A percentile compares a stretch with the other conserved stretches of the same genome.
Conservation (phyloP, 1,140 invertebrate genomes). For the Cyclina sinensis region DNA sequence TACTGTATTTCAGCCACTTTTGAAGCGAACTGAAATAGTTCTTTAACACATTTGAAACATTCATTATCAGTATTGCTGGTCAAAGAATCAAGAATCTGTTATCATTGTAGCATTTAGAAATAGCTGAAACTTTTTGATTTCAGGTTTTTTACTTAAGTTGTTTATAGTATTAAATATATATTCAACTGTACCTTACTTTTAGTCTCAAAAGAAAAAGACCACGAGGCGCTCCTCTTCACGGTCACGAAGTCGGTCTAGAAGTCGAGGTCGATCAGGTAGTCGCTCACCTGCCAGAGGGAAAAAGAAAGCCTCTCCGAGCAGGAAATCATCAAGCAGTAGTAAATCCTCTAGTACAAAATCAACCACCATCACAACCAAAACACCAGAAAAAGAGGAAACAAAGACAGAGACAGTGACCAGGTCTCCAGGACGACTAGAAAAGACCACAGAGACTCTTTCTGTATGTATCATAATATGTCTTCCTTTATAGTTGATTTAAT, state of each 20-base stretch:
- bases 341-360: background rate
- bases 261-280: background rate
- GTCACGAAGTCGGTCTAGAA: background rate
- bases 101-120: too few species aligned
- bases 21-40: too few species aligned
- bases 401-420: constrained; percentile 45
- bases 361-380: background rate
- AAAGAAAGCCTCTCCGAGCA: background rate
- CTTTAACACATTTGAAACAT: too few species aligned
- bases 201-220: constrained; percentile 31
- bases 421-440: constrained; percentile 36
- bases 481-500: too few species aligned
- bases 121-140: background rate
- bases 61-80: too few species aligned
- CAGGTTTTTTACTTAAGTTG: background rate
- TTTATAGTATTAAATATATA: too few species aligned
- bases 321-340: background rate
- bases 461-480: constrained; percentile 5
- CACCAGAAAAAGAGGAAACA: constrained; percentile 11
- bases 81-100: too few species aligned
- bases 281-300: background rate
- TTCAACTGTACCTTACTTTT: background rate
- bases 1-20: too few species aligned
- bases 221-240: background rate
- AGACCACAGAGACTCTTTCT: constrained; percentile 43